Evolutionary conservation across 2,113 vertebrate genomes (phyloP).

Genomic region (Phrynosoma blainvillii): DNA sequence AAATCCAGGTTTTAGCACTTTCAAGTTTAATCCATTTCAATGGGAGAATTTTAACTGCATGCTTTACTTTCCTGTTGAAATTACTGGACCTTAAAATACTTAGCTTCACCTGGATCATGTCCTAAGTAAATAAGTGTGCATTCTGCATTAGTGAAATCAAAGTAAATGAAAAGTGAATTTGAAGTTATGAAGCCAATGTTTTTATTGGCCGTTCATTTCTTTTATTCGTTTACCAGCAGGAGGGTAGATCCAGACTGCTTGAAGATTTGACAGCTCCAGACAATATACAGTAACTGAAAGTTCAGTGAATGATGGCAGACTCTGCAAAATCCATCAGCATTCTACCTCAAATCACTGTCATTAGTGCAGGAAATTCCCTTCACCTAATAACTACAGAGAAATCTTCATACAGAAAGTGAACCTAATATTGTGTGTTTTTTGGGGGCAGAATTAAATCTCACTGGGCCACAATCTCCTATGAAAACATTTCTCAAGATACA

Average conservation of each 20-base stretch:
- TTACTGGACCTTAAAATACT: conserved; percentile 7
- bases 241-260: conserved; percentile 3
- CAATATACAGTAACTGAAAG: neutral
- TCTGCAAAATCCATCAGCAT: conserved; percentile 23
- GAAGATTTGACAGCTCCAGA: neutral
- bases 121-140: conserved; percentile 10
- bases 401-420: conserved; percentile 9
- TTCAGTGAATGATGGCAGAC: neutral
- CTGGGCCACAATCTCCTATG: neutral
- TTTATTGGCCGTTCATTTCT: conserved; percentile 19
- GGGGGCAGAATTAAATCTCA: neutral
- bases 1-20: neutral
- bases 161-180: conserved; percentile 10
- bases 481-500: neutral
- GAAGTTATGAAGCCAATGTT: conserved; percentile 25
- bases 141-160: conserved; percentile 19
- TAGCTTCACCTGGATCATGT: neutral
- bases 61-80: neutral
- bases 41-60: neutral
- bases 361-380: conserved; percentile 19
- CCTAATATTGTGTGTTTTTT: neutral
- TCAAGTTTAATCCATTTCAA: conserved; percentile 11
- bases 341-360: neutral
- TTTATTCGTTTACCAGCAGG: conserved; percentile 27
- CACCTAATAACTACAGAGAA: conserved; percentile 11